Percentiles rank a stretch among this genome's conserved stretches.
Evolutionary conservation across 2,888 invertebrate species (phyloP).

Genomic region (Cecidostiba fungosa): DNA sequence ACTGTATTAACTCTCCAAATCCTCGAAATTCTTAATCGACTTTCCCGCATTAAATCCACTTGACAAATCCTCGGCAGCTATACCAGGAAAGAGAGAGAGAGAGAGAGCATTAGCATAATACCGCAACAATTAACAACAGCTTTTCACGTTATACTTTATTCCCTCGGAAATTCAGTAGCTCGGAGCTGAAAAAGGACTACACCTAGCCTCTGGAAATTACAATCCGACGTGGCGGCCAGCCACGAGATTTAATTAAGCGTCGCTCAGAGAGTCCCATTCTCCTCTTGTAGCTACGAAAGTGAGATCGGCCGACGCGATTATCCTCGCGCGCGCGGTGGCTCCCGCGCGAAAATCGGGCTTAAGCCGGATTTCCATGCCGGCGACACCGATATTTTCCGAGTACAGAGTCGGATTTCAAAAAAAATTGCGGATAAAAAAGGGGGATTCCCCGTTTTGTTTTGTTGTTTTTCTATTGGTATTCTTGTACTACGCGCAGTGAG

Average conservation of each 20-base stretch:
- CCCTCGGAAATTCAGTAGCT: neutral
- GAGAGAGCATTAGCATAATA: neutral
- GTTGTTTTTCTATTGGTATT: too few species aligned
- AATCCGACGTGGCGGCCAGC: neutral
- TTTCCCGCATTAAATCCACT: neutral
- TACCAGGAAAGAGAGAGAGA: too few species aligned
- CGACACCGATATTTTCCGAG: slow-evolving; percentile 1
- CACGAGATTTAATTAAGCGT: slow-evolving; percentile 14
- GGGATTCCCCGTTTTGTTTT: too few species aligned
- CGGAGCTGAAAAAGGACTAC: neutral
- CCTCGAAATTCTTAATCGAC: too few species aligned
- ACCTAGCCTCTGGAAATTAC: neutral
- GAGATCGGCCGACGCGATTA: neutral
- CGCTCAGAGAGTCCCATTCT: neutral
- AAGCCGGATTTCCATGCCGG: neutral
- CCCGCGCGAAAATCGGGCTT: neutral
- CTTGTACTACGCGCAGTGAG: too few species aligned
- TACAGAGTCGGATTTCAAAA: neutral
- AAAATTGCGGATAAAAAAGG: neutral
- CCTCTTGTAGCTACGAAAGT: neutral
- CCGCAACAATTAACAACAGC: neutral
- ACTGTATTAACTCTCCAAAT: too few species aligned
- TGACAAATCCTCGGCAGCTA: neutral
- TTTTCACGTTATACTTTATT: neutral
- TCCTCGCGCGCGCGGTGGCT: neutral